Conservation (phyloP, 2,113 vertebrate species). For the Podocnemis expansa region DNA sequence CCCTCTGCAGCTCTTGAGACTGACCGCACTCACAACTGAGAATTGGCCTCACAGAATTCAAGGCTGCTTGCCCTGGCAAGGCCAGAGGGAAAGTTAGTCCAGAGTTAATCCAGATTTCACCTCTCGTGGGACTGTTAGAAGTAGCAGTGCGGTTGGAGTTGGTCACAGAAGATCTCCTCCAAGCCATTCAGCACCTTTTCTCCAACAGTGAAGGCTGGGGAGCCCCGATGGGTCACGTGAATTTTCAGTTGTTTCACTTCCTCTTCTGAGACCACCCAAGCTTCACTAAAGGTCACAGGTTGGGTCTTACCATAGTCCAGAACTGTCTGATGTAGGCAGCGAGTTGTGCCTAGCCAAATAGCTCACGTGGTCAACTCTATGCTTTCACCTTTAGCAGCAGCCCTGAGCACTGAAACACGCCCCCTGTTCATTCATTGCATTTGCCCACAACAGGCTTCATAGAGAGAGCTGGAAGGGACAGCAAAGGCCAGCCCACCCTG, state of each 20-base stretch:
- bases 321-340: too few relatives aligned
- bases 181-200: not conserved
- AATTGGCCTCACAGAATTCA: not conserved
- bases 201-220: too few relatives aligned
- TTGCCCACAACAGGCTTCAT: not conserved
- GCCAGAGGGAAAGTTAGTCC: not conserved
- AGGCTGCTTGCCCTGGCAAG: not conserved
- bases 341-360: too few relatives aligned
- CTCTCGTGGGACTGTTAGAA: not conserved
- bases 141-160: not conserved
- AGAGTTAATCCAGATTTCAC: not conserved
- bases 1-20: not conserved
- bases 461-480: not conserved
- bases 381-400: not conserved
- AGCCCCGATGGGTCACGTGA: not conserved
- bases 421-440: too few relatives aligned
- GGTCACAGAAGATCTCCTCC: not conserved
- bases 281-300: not conserved
- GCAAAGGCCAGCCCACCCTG: not conserved
- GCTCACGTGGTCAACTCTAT: not conserved
- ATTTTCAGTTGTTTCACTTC: not conserved
- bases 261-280: not conserved
- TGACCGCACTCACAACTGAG: not conserved
- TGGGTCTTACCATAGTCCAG: not conserved
- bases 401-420: too few relatives aligned